Evolutionary conservation across 1,140 invertebrate genomes (phyloP), one percentile per base, ranked within the genome.

Genomic region (Cotesia glomerata): DNA sequence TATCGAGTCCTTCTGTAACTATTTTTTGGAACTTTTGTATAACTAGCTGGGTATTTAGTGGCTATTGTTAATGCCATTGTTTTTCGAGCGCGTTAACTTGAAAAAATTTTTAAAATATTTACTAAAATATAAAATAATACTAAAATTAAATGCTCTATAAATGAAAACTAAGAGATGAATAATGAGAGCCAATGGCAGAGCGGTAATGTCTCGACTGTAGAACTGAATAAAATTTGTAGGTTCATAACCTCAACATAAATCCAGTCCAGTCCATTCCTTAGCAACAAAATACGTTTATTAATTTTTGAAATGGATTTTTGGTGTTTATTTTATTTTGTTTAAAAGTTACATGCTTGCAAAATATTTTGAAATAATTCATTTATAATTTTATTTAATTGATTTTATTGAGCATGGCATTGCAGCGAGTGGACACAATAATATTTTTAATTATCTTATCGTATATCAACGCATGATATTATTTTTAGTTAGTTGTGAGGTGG

Each of bases 121-220:
- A 58, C n/a, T 18, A 51, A 51, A 11, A 51, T 11, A 11, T 11
- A 26, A 45, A 45, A 45, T 39, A 39, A 39, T 45, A 45, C 1
- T 45, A 45, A 45, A 45, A 45, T 4, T 16, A 45, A 74, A 70
- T 45, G 67, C 66, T 58, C 36, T 59, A 8, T 61, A 35, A 66
- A 66, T 11, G 11, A 26, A 64, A 64, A 72, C 81, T 84, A 79
- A 84, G 81, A 86, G 83, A 85, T 85, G 75, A 85, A 87, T 86
- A 87, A 87, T 87, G 84, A 87, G 84, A 87, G 84, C 82, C 85
- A 86, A 87, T 87, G 79, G 82, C 82, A 86, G 85, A 86, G 85
- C 82, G 83, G 82, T 83, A 81, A 81, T 81, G 85, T 82, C 82
- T 82, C 82, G 84, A 86, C 84, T 86, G 81, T 79, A 80, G 65